Base-by-base conservation (phyloP, 2,113 vertebrate species). In the Channa argus region DNA sequence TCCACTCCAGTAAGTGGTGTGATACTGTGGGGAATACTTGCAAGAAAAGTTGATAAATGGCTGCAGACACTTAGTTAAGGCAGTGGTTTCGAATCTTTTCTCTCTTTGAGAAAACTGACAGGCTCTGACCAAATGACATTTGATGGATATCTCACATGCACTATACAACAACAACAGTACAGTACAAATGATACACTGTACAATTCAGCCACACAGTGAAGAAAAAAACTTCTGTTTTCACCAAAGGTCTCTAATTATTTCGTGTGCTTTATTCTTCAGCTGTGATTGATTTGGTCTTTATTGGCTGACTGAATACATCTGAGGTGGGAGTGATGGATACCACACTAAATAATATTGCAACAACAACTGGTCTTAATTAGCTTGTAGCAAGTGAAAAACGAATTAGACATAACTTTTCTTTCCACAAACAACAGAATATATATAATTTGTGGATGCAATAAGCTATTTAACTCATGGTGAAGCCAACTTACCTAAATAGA, bases 281-380 rank as follows among this genome's bases (percentile, higher is more conserved):
- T 14, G 15, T 43, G 56, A 81, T 55, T 78, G 1, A 15, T 77
- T 82, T 41, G n/a, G 1, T 71, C 53, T 60, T 74, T 80, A 61
- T 83, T 58, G 15, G 37, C 33, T 46, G 36, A 36, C 39, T 59
- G 24, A 64, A 63, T 52, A 13, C 67, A 41, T 60, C 41, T 33
- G 1, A 77, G 59, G 63, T 71, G 60, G 72, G 70, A 71, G 44
- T 54, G 44, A 37, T 41, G 46, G 46, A 63, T 79, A 82, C 65
- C 55, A 41, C 33, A 36, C 3, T 33, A 63, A 67, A 74, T 66
- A 54, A 77, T 45, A 62, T 1, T 54, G 43, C 58, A 51, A 50
- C 46, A 55, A 41, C 74, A 74, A 75, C 38, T 51, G 8, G 5
- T 53, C 49, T 68, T 38, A 10, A 51, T 44, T 65, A 56, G 24